phyloP scores from a whole-genome alignment of 2,888 invertebrate genomes.

The Diplazon laetatorius region DNA sequence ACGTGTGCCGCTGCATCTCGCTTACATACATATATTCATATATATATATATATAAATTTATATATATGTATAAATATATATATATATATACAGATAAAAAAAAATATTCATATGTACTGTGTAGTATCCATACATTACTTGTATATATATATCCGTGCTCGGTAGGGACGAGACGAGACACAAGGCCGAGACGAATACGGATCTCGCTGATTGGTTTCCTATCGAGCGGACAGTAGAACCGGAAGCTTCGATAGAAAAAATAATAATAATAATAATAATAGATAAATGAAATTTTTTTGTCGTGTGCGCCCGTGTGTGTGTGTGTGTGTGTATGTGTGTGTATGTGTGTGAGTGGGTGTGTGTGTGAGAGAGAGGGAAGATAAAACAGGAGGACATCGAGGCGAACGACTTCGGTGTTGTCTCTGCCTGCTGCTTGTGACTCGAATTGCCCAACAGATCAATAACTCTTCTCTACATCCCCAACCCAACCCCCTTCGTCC shows the following conservation, averaged over 20 bases:
- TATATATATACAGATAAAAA: constrained; percentile 1
- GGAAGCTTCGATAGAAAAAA: constrained; percentile 59
- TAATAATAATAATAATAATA: too few relatives aligned
- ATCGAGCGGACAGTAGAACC: constrained; percentile 53
- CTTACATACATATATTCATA: constrained; percentile 41
- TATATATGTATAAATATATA: too few relatives aligned
- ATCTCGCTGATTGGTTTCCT: constrained; percentile 50
- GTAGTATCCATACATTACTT: constrained; percentile 29
- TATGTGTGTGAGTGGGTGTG: constrained; percentile 4
- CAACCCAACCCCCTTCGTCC: neutral
- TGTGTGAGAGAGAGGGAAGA: constrained; percentile 11
- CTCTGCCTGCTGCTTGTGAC: constrained; percentile 45
- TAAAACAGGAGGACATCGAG: constrained; percentile 38
- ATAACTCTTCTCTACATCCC: constrained; percentile 52
- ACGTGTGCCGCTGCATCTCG: constrained; percentile 59
- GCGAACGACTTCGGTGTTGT: constrained; percentile 50
- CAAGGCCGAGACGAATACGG: constrained; percentile 34
- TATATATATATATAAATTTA: constrained; percentile 34
- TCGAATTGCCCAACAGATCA: constrained; percentile 58
- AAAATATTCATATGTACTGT: constrained; percentile 29
- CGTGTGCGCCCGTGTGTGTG: constrained; percentile 11
- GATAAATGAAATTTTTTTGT: constrained; percentile 34
- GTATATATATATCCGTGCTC: constrained; percentile 45
- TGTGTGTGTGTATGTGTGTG: constrained; percentile 39
- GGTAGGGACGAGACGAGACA: constrained; percentile 33